Evolutionary conservation across 2,113 vertebrate species (phyloP).

Genomic region (Aphyosemion australe): DNA sequence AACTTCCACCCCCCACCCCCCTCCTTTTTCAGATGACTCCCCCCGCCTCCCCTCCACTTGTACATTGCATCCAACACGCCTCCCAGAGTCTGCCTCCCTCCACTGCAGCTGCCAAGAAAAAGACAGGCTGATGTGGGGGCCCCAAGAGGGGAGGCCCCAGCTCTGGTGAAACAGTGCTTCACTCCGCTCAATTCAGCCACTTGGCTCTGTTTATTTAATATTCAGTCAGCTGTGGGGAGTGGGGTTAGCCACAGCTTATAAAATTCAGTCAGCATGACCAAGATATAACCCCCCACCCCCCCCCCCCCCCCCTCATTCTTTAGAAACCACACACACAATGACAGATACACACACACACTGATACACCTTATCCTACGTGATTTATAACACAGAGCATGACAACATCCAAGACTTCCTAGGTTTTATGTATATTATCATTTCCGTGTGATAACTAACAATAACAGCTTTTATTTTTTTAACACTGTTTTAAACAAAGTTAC

Average conservation of each 20-base stretch:
- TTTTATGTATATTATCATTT: slow-evolving; percentile 10
- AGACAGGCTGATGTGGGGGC: slow-evolving; percentile 73
- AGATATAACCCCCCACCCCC: slow-evolving; percentile 52
- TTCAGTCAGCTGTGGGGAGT: slow-evolving; percentile 80
- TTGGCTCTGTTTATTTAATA: slow-evolving; percentile 83
- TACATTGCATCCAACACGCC: slow-evolving; percentile 49
- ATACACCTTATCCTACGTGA: not conserved
- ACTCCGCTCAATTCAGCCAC: slow-evolving; percentile 71
- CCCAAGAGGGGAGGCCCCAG: slow-evolving; percentile 57
- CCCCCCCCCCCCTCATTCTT: slow-evolving; percentile 34
- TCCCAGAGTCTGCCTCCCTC: slow-evolving; percentile 65
- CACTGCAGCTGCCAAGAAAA: slow-evolving; percentile 80
- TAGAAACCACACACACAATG: slow-evolving; percentile 34
- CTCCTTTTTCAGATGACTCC: slow-evolving; percentile 22
- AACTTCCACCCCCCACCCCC: slow-evolving; percentile 37
- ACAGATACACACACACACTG: not conserved
- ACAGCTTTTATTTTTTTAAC: slow-evolving; percentile 2
- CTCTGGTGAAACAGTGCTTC: slow-evolving; percentile 47
- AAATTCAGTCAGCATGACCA: slow-evolving; percentile 79
- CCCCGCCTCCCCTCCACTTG: slow-evolving; percentile 19
- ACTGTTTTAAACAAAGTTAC: slow-evolving; percentile 8
- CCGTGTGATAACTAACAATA: not conserved
- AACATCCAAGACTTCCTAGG: not conserved
- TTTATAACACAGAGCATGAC: slow-evolving; percentile 14
- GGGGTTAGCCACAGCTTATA: slow-evolving; percentile 82